Conservation (phyloP, 2,113 vertebrate genomes). For the Uria lomvia region DNA sequence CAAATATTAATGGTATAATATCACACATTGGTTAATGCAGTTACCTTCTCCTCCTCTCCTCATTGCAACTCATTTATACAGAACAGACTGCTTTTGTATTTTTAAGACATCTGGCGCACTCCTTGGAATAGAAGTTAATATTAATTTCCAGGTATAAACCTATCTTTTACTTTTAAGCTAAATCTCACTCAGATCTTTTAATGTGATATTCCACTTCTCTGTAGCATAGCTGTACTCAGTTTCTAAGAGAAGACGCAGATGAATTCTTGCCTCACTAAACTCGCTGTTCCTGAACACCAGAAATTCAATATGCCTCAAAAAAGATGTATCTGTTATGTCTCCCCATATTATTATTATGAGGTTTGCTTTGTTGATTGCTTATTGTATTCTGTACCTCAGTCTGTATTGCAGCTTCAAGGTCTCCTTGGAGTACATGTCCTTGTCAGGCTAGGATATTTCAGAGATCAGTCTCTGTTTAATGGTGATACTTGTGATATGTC, state of each 20-base stretch:
- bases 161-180: not conserved
- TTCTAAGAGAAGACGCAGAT: not conserved
- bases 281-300: not conserved
- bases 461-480: not conserved
- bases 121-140: not conserved
- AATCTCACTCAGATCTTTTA: not conserved
- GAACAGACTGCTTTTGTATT: not conserved
- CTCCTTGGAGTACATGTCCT: not conserved
- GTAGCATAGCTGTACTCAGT: not conserved
- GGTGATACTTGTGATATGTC: not conserved
- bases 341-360: not conserved
- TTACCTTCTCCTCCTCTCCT: not conserved
- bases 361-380: not conserved
- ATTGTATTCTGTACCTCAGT: not conserved
- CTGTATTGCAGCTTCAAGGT: not conserved
- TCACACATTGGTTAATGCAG: not conserved
- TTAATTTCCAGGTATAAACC: not conserved
- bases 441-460: not conserved
- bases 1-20: not conserved
- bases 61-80: not conserved
- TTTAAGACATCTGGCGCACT: not conserved
- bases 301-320: not conserved
- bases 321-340: not conserved
- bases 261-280: not conserved
- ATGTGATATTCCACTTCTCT: not conserved